Conservation (phyloP, 2,113 vertebrate species). For the Euleptes europaea region DNA sequence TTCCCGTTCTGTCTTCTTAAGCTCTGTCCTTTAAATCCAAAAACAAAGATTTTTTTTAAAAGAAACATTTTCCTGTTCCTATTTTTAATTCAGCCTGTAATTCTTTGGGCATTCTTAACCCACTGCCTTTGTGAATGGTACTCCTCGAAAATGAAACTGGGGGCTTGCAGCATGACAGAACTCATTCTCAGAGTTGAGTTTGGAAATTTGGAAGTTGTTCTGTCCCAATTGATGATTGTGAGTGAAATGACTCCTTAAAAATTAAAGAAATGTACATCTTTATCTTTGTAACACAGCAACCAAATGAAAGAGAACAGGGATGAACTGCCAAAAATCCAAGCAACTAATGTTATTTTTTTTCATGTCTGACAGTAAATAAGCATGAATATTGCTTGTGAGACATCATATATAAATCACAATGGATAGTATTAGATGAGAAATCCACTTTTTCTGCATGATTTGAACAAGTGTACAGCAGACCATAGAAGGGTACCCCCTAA, state of each 20-base stretch:
- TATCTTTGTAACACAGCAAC: slow-evolving; percentile 8
- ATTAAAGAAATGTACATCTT: neutral
- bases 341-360: slow-evolving; percentile 32
- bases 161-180: neutral
- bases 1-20: neutral
- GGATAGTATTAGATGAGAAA: neutral
- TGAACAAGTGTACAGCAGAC: neutral
- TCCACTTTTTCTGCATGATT: neutral
- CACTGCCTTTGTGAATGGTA: neutral
- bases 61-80: neutral
- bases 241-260: neutral
- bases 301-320: neutral
- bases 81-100: neutral
- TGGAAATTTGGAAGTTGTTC: neutral
- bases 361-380: neutral
- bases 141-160: neutral
- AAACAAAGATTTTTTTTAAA: slow-evolving; percentile 10
- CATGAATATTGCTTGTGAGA: too few species aligned
- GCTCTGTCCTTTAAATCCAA: slow-evolving; percentile 1
- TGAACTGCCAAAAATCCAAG: neutral
- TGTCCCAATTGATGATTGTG: neutral
- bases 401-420: too few species aligned
- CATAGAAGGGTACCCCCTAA: neutral
- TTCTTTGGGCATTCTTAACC: slow-evolving; percentile 21
- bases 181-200: neutral